phyloP scores from a whole-genome alignment of 1,140 invertebrate species.

The Dermatophagoides farinae region DNA sequence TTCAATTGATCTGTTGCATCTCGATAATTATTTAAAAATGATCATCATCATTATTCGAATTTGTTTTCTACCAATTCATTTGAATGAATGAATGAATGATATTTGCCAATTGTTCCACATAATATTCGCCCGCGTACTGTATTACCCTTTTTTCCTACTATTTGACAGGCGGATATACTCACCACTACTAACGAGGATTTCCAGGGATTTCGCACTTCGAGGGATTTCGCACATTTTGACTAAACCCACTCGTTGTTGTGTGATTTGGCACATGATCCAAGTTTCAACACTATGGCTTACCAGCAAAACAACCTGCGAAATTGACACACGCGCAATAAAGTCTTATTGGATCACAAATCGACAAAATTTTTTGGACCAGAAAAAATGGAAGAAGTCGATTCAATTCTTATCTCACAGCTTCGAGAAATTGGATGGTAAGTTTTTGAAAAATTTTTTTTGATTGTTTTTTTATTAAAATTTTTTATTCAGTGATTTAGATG shows the following conservation, averaged over 20 bases:
- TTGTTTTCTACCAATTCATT: too few species aligned
- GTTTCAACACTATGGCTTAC: too few species aligned
- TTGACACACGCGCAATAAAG: not conserved
- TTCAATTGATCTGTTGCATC: too few species aligned
- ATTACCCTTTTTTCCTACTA: too few species aligned
- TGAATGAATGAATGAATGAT: too few species aligned
- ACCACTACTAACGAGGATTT: slow-evolving; percentile 33
- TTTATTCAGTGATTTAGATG: slow-evolving; percentile 45
- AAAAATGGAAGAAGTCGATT: slow-evolving; percentile 73
- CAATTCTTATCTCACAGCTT: slow-evolving; percentile 63
- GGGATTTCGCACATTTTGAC: not conserved
- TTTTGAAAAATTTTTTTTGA: slow-evolving; percentile 16
- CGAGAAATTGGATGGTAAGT: slow-evolving; percentile 54
- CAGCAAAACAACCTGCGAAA: too few species aligned
- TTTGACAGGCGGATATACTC: slow-evolving; percentile 34
- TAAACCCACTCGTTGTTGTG: not conserved
- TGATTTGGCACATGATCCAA: not conserved
- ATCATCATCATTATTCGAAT: too few species aligned
- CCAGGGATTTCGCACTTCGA: not conserved
- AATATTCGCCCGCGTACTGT: slow-evolving; percentile 26
- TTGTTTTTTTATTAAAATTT: slow-evolving; percentile 7
- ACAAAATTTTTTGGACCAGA: not conserved
- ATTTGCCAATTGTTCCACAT: too few species aligned
- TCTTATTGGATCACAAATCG: not conserved
- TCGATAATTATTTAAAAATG: too few species aligned